Conservation (phyloP, 2,797 vertebrate species). For the Smutsia gigantea region DNA sequence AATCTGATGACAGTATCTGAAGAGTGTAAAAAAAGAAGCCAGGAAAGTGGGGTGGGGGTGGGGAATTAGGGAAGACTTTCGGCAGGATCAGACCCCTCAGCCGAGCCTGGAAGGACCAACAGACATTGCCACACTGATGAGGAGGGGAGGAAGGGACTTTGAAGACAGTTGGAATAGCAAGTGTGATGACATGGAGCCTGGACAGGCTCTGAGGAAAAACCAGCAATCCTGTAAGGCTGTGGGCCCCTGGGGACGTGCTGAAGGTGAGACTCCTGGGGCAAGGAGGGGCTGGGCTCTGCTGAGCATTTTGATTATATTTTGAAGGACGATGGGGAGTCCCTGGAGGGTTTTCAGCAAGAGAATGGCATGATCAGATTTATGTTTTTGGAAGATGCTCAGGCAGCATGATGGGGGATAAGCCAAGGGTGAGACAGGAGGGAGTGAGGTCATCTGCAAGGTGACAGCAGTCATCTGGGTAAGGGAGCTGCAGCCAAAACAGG, state of each 20-base stretch:
- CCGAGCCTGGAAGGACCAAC: neutral
- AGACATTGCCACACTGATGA: neutral
- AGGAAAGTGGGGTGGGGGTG: neutral
- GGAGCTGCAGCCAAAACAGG: too few relatives aligned
- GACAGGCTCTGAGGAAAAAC: neutral
- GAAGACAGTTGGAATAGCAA: neutral
- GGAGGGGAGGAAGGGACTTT: neutral
- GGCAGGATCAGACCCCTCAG: neutral
- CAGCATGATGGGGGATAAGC: too few relatives aligned
- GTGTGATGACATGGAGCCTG: too few relatives aligned
- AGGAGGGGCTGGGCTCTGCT: neutral
- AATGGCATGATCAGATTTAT: neutral
- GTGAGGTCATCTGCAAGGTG: fast-evolving
- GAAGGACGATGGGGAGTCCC: neutral
- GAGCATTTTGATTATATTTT: neutral
- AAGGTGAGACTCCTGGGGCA: neutral
- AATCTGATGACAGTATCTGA: neutral
- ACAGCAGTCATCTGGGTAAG: neutral
- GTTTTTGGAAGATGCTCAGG: neutral
- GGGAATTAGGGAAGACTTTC: neutral
- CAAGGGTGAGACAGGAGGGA: neutral
- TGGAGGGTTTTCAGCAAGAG: neutral
- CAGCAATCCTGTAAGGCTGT: neutral
- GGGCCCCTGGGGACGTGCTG: neutral
- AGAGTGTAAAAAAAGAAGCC: neutral